These are phyloP conservation scores for Radopholus similis DNA, from an alignment of 1,140 invertebrate species.

Conservation along the genomic window DNA sequence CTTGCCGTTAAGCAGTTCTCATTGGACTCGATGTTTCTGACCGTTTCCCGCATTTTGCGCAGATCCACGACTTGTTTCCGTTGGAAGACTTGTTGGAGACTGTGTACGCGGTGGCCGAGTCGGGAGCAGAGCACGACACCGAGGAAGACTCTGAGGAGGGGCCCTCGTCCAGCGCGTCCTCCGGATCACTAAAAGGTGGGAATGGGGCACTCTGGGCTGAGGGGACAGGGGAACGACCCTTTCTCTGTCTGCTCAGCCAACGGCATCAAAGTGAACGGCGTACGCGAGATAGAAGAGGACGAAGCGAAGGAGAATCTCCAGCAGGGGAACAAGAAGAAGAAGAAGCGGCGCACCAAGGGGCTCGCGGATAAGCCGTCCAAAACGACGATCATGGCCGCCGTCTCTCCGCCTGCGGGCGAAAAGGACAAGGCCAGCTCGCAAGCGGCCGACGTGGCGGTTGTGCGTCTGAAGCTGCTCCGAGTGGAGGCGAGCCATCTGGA, in stretches of 20 bases:
- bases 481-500: no score
- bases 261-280: neutral
- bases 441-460: constrained; percentile 2
- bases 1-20: neutral
- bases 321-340: neutral
- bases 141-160: constrained; percentile 4
- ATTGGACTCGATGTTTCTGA: no score
- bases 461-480: constrained; percentile 52
- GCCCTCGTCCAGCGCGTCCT: neutral
- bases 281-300: neutral
- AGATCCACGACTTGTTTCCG: constrained; percentile 50
- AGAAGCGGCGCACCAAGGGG: constrained; percentile 45
- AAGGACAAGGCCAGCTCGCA: neutral
- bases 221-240: no score
- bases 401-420: neutral
- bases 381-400: neutral
- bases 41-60: constrained; percentile 20
- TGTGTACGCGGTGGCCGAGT: constrained; percentile 21
- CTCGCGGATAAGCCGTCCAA: neutral
- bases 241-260: neutral
- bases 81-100: constrained; percentile 47
- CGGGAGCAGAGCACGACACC: neutral
- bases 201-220: no score
- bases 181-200: no score
- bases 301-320: neutral